Base-by-base conservation (phyloP, 2,888 invertebrate genomes). In the Odontocolon sp. region DNA sequence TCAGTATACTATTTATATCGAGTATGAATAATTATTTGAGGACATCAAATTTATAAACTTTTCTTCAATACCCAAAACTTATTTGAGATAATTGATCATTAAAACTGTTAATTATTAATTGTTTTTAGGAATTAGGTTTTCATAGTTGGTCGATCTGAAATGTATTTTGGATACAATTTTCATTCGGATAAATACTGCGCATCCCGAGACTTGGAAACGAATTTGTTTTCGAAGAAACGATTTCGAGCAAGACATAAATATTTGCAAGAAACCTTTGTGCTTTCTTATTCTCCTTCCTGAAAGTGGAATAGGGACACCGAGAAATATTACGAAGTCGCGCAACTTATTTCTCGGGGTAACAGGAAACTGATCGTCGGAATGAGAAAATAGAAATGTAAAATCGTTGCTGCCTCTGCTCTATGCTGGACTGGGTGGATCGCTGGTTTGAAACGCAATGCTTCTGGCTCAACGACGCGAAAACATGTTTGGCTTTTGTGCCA, bases 141-240 rank as follows among this genome's bases (percentile, higher is more conserved):
- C n/a, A n/a, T n/a, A n/a, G n/a, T n/a, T n/a, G n/a, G n/a, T n/a
- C n/a, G n/a, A n/a, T n/a, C n/a, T n/a, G n/a, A n/a, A n/a, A n/a
- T n/a, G n/a, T n/a, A n/a, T n/a, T n/a, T n/a, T n/a, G n/a, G n/a
- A n/a, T n/a, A n/a, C n/a, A n/a, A n/a, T n/a, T n/a, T n/a, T n/a
- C n/a, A n/a, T n/a, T n/a, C n/a, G n/a, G 16, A 16, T 18, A 14
- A 11, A 42, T 5, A 8, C 18, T 42, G 4, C 42, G 18, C 16
- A 2, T 42, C 40, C 16, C 2, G 1, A 1, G 11, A 28, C 31
- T 8, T 5, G 16, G 6, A 52, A 33, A 33, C 16, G 31, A 54
- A 31, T 54, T 33, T 54, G 52, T 52, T 52, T 52, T 50, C 52
- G 14, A 54, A 54, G 33, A 14, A 9, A 16, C 52, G 11, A n/a